Evolutionary conservation across 2,888 invertebrate genomes (phyloP).

Genomic region (Sinodicranocentrus sp.): DNA sequence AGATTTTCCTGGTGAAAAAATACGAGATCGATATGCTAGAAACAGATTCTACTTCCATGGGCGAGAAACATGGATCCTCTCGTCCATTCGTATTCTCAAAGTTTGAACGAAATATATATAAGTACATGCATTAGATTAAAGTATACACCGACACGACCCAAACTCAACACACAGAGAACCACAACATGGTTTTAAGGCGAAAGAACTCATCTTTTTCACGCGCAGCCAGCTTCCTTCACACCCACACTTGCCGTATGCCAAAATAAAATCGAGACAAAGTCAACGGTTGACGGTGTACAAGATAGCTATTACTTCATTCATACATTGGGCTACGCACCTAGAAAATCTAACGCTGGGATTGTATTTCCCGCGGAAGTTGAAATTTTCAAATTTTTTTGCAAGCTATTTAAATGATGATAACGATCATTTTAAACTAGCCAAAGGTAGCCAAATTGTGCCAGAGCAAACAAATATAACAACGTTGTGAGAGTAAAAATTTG

Average conservation of each 20-base stretch:
- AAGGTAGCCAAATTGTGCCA: too few species aligned
- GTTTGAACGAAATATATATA: too few species aligned
- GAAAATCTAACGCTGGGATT: too few species aligned
- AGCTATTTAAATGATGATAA: too few species aligned
- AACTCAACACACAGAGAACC: not conserved
- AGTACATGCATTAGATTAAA: constrained; percentile 52
- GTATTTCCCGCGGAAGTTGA: too few species aligned
- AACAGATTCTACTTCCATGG: constrained; percentile 39
- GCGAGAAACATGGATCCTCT: constrained; percentile 46
- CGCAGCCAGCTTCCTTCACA: constrained; percentile 65
- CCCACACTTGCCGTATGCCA: constrained; percentile 67
- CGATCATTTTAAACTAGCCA: too few species aligned
- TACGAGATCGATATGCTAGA: constrained; percentile 67
- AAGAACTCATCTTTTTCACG: constrained; percentile 58
- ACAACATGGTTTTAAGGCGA: too few species aligned
- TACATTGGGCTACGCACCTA: not conserved
- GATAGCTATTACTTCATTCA: constrained; percentile 19
- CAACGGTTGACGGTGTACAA: not conserved
- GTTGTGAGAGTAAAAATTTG: too few species aligned
- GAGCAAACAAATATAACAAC: too few species aligned
- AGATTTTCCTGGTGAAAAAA: constrained; percentile 33
- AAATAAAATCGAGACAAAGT: constrained; percentile 1
- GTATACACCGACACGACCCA: constrained; percentile 6
- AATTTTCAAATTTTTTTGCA: too few species aligned
- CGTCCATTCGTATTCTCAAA: constrained; percentile 24